A percentile compares a stretch with the other conserved stretches of the same genome.
These are phyloP conservation scores for Lepilemur septentrionalis DNA, from an alignment of 2,797 vertebrate genomes.

Conservation along the genomic window DNA sequence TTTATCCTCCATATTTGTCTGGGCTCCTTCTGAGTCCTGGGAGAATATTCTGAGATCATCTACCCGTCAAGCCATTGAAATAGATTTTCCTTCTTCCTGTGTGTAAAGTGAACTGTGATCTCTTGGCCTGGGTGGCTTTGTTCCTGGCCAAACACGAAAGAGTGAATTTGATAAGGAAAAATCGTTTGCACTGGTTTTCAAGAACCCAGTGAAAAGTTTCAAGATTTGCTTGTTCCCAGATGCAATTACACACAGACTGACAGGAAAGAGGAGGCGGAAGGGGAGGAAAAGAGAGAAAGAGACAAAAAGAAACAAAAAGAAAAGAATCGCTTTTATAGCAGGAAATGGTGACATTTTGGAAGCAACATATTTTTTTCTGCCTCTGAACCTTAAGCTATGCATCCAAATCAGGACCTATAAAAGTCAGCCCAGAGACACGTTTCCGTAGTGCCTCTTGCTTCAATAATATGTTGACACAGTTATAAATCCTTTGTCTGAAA, in stretches of 20 bases:
- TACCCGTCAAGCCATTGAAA: neutral
- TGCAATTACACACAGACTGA: neutral
- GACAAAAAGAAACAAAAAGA: neutral
- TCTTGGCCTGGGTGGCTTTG: constrained; percentile 14
- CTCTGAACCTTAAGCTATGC: neutral
- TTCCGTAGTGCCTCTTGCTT: constrained; percentile 19
- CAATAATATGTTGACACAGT: constrained; percentile 43
- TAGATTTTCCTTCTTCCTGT: constrained; percentile 36
- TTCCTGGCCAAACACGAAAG: constrained; percentile 33
- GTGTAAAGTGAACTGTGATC: constrained; percentile 30
- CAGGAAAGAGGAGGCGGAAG: neutral
- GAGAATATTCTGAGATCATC: constrained; percentile 23
- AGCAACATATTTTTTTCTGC: constrained; percentile 38
- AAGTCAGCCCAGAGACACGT: constrained; percentile 13
- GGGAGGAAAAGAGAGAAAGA: neutral
- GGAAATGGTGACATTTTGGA: constrained; percentile 5
- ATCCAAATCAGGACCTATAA: neutral
- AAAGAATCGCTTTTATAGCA: neutral
- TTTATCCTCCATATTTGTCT: neutral
- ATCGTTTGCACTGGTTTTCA: constrained; percentile 1
- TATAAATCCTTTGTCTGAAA: constrained; percentile 63
- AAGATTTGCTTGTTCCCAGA: neutral
- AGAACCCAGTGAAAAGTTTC: neutral
- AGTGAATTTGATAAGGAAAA: constrained; percentile 29
- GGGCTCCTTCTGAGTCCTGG: neutral